These are phyloP conservation scores for Falco peregrinus DNA, from an alignment of 2,797 vertebrate genomes.

Conservation along the genomic window DNA sequence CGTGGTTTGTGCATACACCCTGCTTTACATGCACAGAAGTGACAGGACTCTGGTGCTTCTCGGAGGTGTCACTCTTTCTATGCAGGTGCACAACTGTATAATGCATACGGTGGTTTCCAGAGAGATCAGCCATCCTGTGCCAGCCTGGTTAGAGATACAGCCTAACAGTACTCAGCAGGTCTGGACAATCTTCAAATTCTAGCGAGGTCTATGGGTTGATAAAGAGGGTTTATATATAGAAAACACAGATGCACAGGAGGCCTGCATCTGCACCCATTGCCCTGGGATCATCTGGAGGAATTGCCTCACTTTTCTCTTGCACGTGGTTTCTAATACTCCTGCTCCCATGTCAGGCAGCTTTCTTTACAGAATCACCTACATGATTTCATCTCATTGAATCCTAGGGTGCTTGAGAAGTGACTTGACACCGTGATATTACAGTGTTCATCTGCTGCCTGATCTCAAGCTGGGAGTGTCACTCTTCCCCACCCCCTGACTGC, in stretches of 20 bases:
- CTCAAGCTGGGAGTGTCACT: background rate
- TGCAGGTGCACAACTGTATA: background rate
- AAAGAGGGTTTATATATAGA: background rate
- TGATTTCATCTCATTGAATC: background rate
- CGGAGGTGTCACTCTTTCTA: fast-evolving
- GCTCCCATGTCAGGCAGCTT: background rate
- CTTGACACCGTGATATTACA: background rate
- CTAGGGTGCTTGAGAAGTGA: background rate
- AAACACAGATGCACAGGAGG: background rate
- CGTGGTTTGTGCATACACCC: background rate
- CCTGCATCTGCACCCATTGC: background rate
- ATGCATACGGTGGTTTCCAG: background rate
- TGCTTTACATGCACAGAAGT: background rate
- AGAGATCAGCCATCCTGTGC: background rate
- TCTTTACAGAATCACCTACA: background rate
- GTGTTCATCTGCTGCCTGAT: background rate
- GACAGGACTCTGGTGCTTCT: background rate
- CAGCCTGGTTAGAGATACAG: background rate
- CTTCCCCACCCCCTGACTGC: background rate
- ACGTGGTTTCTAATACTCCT: background rate
- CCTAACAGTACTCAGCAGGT: background rate
- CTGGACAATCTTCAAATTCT: background rate
- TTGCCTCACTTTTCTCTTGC: background rate
- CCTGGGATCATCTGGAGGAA: background rate
- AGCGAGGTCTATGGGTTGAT: background rate